Percentiles rank a stretch among this genome's conserved stretches.
phyloP scores from a whole-genome alignment of 2,888 invertebrate species.

The Chloroclystis v-ata region DNA sequence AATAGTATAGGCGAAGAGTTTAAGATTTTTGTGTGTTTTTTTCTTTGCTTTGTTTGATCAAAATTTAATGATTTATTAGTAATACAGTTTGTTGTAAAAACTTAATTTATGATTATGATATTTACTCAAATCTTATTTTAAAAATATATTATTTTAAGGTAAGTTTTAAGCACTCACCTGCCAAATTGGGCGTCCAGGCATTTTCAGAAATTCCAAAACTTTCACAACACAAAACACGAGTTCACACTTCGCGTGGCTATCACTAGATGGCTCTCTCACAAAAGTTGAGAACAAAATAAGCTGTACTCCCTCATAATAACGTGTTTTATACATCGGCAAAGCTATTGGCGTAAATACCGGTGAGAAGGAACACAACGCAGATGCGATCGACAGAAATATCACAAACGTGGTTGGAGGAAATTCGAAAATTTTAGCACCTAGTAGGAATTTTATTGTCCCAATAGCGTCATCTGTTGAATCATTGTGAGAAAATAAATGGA shows the following conservation, averaged over 20 bases:
- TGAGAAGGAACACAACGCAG: slow-evolving; percentile 70
- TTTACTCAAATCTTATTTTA: too few species aligned
- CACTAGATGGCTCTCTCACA: slow-evolving; percentile 76
- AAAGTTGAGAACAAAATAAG: slow-evolving; percentile 74
- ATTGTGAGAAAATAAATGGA: neutral
- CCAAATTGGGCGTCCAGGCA: slow-evolving; percentile 88
- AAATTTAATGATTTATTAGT: too few species aligned
- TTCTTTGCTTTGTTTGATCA: too few species aligned
- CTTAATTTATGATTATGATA: too few species aligned
- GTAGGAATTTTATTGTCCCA: neutral
- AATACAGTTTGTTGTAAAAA: too few species aligned
- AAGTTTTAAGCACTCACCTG: too few species aligned
- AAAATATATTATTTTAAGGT: too few species aligned
- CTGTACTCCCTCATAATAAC: slow-evolving; percentile 66
- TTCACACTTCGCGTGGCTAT: slow-evolving; percentile 49
- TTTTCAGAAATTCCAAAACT: slow-evolving; percentile 57
- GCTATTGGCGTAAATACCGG: slow-evolving; percentile 62
- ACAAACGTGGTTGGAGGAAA: slow-evolving; percentile 51
- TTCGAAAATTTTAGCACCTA: slow-evolving; percentile 29
- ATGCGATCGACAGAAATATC: slow-evolving; percentile 69
- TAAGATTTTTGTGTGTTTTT: too few species aligned
- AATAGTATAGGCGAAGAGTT: too few species aligned
- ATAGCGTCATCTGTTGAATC: neutral
- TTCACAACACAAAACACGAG: slow-evolving; percentile 54
- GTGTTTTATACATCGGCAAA: slow-evolving; percentile 73